Base-by-base conservation (phyloP, 2,113 vertebrate species). In the Gobiocypris rarus region DNA sequence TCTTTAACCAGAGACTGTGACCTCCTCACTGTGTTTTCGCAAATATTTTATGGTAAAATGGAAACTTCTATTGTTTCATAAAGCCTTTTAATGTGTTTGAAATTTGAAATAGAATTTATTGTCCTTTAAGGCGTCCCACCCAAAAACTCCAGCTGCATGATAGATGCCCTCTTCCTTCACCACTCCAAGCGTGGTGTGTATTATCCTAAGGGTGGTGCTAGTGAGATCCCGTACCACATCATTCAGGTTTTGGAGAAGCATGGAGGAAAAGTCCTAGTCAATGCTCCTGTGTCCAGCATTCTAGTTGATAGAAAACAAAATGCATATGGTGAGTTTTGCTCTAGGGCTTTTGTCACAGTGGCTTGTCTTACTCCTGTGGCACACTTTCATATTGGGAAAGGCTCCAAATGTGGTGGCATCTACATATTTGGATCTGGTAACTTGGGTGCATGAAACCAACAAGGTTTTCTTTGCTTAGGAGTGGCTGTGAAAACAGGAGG, bases 211-310 rank as follows among this genome's bases (percentile, higher is more conserved):
- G 82, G 82, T 8, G 82, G 82, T 1, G 58, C 73, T 6, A 26
- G 43, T 83, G 82, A 76, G 31, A 83, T 83, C 45, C 82, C 82
- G 8, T 83, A 65, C 45, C 59, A 83, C 71, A 83, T 83, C 9
- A 76, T 67, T 10, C 14, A 31, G 45, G 6, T 83, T 45, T 38
- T 83, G 45, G 56, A 83, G 5, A 83, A 65, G 13, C n/a, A 83
- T 76, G 82, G 59, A 4, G 82, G 82, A 4, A 67, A 28, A 41
- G 82, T 83, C 10, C 28, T 76, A 7, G 82, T 83, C 8, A 61
- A 34, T n/a, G 82, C 82, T 17, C 73, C 82, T 5, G 73, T 83
- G 24, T 54, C 43, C 1, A 28, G n/a, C 1, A 24, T 83, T 38
- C 45, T 83, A 15, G 59, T 76, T 7, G 9, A 76, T 56, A 6